These are phyloP conservation scores for Cephus nigrinus DNA, from an alignment of 2,888 invertebrate genomes.

Conservation along the genomic window DNA sequence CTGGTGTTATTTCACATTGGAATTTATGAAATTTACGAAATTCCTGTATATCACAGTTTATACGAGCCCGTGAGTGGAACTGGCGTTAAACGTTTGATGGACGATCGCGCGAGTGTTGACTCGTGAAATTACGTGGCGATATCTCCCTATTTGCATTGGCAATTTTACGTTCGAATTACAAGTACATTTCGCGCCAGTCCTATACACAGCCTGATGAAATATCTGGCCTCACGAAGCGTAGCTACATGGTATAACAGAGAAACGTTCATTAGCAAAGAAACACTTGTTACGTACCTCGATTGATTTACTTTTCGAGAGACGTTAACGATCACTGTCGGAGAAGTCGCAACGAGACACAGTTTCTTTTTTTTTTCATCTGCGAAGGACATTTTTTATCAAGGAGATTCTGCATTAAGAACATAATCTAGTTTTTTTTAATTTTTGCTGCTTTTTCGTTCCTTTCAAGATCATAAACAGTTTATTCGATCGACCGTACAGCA, in stretches of 20 bases:
- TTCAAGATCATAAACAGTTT: not conserved
- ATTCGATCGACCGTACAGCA: not conserved
- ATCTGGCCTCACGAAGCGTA: not conserved
- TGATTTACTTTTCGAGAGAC: not conserved
- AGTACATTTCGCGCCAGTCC: not conserved
- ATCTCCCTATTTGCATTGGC: conserved; percentile 10
- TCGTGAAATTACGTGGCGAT: conserved; percentile 11
- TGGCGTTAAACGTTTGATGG: conserved; percentile 5
- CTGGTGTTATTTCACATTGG: not conserved
- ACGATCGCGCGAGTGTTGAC: conserved; percentile 11
- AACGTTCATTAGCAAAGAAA: not conserved
- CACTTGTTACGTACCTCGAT: not conserved
- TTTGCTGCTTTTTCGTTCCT: not conserved
- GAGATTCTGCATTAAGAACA: not conserved
- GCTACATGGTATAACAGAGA: not conserved
- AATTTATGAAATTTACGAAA: not conserved
- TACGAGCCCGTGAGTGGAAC: conserved; percentile 4
- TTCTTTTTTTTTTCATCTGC: not conserved
- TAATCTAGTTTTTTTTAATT: not conserved
- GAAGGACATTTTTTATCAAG: not conserved
- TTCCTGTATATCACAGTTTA: not conserved
- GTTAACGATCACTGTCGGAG: not conserved
- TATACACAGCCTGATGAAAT: not conserved
- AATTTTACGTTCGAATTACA: conserved; percentile 10
- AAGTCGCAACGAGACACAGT: not conserved